Base-by-base conservation (phyloP, 2,797 vertebrate genomes). In the Anguilla marmorata region DNA sequence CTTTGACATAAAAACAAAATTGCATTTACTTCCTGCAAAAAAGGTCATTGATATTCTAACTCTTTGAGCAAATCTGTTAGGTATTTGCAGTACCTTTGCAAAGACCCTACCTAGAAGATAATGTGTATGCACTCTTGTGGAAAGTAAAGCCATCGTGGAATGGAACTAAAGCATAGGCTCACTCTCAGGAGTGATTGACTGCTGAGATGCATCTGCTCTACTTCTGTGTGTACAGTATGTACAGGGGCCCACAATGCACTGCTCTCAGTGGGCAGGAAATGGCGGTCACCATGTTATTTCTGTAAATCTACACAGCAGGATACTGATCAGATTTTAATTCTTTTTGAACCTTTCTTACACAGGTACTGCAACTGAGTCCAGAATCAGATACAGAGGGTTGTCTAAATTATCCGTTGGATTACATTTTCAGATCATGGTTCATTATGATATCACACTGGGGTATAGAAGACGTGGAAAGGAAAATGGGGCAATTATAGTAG, bases 21-120 rank as follows among this genome's bases (percentile, higher is more conserved):
- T 21, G 9, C 1, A 8, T 83, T 87, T 30, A 84, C 21, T 45
- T 41, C 80, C 79, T 19, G 1, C 41, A 45, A 27, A 66, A 85
- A 88, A 86, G 87, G 16, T 30, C 89, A 91, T 92, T 89, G 88
- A 85, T 89, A 63, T 19, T 89, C 89, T 85, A 88, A 14, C 79
- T 85, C 9, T 12, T 86, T 84, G 85, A 50, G 86, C 45, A 89
- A 91, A 93, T 93, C 90, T 93, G 91, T 88, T 85, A 86, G 83
- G 86, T 89, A 88, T 94, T 91, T 92, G 86, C 88, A 88, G 86
- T 60, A 89, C 6, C 60, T 84, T 76, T 90, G 85, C 76, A 16
- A 50, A 2, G 9, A 24, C 21, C 37, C n/a, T 82, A 50, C 41
- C 45, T 82, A 24, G 41, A 50, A 82, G 79, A 82, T 50, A 76